Percentiles rank a stretch among this genome's conserved stretches.
phyloP scores from a whole-genome alignment of 2,888 invertebrate genomes.

The Volucella inflata region DNA sequence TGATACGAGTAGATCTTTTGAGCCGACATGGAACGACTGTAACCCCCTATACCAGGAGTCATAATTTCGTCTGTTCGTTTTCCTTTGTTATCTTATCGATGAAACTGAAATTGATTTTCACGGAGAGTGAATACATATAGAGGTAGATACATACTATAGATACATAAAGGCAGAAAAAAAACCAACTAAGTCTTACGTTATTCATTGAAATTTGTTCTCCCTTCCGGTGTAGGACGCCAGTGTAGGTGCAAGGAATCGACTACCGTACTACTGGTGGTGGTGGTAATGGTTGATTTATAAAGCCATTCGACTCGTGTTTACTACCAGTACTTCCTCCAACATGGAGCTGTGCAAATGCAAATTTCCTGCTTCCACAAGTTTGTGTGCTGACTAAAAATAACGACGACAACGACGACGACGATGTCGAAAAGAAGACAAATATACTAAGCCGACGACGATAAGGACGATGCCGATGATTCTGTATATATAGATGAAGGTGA shows the following conservation, averaged over 20 bases:
- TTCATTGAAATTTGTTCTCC: slow-evolving; percentile 21
- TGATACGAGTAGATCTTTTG: no score
- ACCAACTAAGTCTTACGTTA: slow-evolving; percentile 4
- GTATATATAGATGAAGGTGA: slow-evolving; percentile 20
- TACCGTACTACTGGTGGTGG: neutral
- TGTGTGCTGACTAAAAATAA: slow-evolving; percentile 52
- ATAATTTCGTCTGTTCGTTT: slow-evolving; percentile 28
- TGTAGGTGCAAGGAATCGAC: neutral
- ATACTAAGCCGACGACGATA: slow-evolving; percentile 18
- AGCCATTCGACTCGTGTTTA: slow-evolving; percentile 63
- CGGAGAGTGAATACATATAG: slow-evolving; percentile 5
- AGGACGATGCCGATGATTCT: neutral
- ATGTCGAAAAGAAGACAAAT: neutral
- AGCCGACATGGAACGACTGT: slow-evolving; percentile 1
- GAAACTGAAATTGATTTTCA: slow-evolving; percentile 68
- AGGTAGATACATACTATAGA: no score
- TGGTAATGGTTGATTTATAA: slow-evolving; percentile 52
- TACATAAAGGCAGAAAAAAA: no score
- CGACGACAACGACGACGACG: slow-evolving; percentile 31
- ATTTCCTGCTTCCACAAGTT: slow-evolving; percentile 17
- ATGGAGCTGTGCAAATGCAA: slow-evolving; percentile 52
- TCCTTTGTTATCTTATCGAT: slow-evolving; percentile 50
- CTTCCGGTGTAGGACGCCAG: neutral
- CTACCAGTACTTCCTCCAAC: slow-evolving; percentile 58
- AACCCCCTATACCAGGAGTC: slow-evolving; percentile 27